Base-by-base conservation (phyloP, 2,797 vertebrate species). In the Podargus strigoides region DNA sequence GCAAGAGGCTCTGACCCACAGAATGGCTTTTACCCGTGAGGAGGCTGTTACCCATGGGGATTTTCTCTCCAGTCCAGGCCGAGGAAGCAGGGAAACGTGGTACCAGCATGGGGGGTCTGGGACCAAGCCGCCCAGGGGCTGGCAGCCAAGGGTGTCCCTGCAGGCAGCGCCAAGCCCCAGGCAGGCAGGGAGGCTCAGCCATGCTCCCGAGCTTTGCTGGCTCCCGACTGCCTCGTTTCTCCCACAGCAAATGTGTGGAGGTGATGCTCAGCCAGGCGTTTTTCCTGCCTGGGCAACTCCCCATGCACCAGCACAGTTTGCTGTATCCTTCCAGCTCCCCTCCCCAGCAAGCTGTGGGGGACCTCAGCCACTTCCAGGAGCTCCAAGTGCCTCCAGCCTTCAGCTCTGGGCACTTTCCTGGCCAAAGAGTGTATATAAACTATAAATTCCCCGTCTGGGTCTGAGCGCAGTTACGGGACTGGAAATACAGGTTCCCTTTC, bases 401-500 rank as follows among this genome's bases (percentile, higher is more conserved):
- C 69, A 84, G 14, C 47, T 72, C 41, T 16, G 44, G 47, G 46
- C 67, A 46, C 12, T 81, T 75, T 19, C 20, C 34, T 79, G 72
- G 36, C 70, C 58, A 47, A 37, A 66, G 30, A 63, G 72, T 5
- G 1, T 19, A 9, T 21, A 75, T n/a, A 49, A 90, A 47, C 39
- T 52, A 47, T 60, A 80, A 86, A 84, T 41, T 72, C 81, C 53
- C 44, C 0, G 0, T 14, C 79, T 80, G 46, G 69, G 41, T 89
- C 78, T 66, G 70, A 72, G n/a, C 0, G 0, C 58, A 69, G 70
- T 83, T 81, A 92, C 22, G 15, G 74, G 93, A 96, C 95, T 96
- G 90, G 96, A 96, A 96, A 97, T 96, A 94, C 96, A 94, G 95
- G 95, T 97, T 97, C 85, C 52, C 2, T 85, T 85, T 96, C 85